These are phyloP conservation scores for Asarcornis scutulata DNA, from an alignment of 2,113 vertebrate genomes.

Conservation along the genomic window DNA sequence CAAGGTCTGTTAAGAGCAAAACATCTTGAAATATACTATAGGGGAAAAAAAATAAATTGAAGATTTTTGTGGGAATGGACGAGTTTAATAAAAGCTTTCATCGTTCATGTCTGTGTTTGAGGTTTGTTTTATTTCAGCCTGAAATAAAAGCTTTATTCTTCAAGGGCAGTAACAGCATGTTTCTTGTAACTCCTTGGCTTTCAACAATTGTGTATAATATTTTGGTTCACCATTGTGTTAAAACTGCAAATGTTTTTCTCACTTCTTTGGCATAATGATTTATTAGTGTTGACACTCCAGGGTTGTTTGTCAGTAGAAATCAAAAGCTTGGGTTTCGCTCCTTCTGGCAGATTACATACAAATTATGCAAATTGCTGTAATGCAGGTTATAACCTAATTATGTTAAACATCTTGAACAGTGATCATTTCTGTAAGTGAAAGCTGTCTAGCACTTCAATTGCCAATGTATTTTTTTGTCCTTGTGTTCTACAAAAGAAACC, in stretches of 20 bases:
- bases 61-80: not conserved
- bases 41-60: not conserved
- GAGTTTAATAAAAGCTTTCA: not conserved
- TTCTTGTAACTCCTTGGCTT: not conserved
- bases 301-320: slow-evolving; percentile 12
- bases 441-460: not conserved
- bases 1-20: not conserved
- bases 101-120: not conserved
- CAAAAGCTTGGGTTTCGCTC: slow-evolving; percentile 55
- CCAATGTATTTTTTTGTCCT: not conserved
- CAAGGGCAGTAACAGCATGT: not conserved
- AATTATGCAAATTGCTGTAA: slow-evolving; percentile 67
- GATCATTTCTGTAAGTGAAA: slow-evolving; percentile 56
- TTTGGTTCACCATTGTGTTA: slow-evolving; percentile 33
- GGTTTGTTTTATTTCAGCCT: not conserved
- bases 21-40: not conserved
- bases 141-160: slow-evolving; percentile 32
- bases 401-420: slow-evolving; percentile 31
- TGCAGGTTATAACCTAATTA: slow-evolving; percentile 69
- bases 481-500: not conserved
- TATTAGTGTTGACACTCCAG: slow-evolving; percentile 2
- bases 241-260: slow-evolving; percentile 36
- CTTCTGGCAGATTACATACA: slow-evolving; percentile 73
- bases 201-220: slow-evolving; percentile 24
- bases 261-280: slow-evolving; percentile 43